Conservation (phyloP, 2,888 invertebrate genomes). For the Limnephilus rhombicus region DNA sequence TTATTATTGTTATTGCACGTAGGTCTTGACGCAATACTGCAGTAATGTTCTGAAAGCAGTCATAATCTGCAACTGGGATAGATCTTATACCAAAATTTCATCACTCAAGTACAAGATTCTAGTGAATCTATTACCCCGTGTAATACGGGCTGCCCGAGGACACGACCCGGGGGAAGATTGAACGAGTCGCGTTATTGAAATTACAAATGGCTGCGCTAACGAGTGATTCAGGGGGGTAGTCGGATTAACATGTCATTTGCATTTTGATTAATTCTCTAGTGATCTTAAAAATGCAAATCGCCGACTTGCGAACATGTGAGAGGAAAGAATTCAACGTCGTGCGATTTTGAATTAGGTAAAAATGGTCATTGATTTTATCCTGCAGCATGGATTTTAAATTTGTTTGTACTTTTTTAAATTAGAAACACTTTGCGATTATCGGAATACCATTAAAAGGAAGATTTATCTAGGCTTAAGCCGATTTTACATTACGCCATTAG, state of each 20-base stretch:
- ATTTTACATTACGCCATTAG: too few species aligned
- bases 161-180: background rate
- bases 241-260: conserved; percentile 64
- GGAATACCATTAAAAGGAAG: background rate
- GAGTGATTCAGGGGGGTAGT: conserved; percentile 27
- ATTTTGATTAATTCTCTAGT: conserved; percentile 65
- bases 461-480: background rate
- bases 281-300: conserved; percentile 66
- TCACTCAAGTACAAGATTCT: background rate
- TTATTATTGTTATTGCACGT: too few species aligned
- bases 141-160: background rate
- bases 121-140: background rate
- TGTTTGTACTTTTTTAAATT: background rate
- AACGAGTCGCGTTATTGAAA: conserved; percentile 26
- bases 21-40: too few species aligned
- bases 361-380: background rate
- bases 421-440: background rate
- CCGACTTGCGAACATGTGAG: background rate
- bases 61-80: background rate
- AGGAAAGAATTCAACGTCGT: background rate
- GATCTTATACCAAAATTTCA: background rate
- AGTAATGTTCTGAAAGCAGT: too few species aligned
- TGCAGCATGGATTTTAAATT: background rate
- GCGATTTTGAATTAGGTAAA: background rate
- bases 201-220: conserved; percentile 46